Base-by-base conservation (phyloP, 2,113 vertebrate species). In the Fulica atra region DNA sequence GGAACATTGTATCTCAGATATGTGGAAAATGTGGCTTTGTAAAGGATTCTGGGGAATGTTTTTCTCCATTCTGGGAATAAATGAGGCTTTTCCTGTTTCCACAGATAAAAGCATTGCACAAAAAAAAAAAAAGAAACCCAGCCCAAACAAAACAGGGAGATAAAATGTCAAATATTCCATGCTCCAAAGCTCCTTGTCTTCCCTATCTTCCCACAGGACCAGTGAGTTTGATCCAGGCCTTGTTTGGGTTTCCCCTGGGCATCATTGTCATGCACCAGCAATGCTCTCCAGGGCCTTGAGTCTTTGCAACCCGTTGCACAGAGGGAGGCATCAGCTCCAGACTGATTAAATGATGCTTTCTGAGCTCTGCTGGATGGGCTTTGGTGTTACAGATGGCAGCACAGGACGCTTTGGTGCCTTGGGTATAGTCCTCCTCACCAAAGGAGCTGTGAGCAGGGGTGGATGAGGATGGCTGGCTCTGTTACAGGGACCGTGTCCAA, bases 11-110 rank as follows among this genome's bases (percentile, higher is more conserved):
- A 29, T 36, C 48, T 71, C 31, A 60, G 59, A 56, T 33, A 79
- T 35, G 65, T 91, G 88, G 96, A 95, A 96, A 95, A 92, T 80
- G 28, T 85, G 76, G 88, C 40, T 93, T 94, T 86, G 48, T 8
- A 46, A 61, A 79, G 88, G 64, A 61, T 70, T 59, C 83, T 92
- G 80, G 80, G 80, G 53, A 83, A 42, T 74, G 38, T 66, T 90
- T 88, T 81, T 60, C 31, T 86, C 60, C 2, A 1, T n/a, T 93
- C 35, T 50, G 36, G 72, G 38, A 95, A 93, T 79, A 92, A 89
- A 74, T 85, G 81, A 79, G n/a, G 44, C 59, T 90, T 78, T 70
- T 93, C 57, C 69, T 95, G 42, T 92, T 96, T 95, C 95, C 88
- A 81, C n/a, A 92, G 57, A 94, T 74, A 64, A 94, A 93, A 69